phyloP scores from a whole-genome alignment of 1,140 invertebrate species.

The Meteorus sp. region DNA sequence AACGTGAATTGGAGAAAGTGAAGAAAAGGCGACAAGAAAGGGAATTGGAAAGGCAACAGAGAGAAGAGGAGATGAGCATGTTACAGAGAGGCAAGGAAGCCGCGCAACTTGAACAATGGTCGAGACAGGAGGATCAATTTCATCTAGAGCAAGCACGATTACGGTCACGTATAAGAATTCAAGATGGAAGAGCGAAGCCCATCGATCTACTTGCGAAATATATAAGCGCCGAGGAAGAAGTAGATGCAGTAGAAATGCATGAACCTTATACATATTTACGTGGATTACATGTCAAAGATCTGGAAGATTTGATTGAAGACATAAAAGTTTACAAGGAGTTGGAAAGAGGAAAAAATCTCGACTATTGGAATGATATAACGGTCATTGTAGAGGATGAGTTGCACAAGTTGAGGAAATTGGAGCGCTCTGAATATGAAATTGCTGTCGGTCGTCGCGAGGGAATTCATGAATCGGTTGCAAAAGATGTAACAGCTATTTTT shows the following conservation, averaged over 20 bases:
- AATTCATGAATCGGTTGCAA: slow-evolving; percentile 89
- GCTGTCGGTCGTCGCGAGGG: slow-evolving; percentile 80
- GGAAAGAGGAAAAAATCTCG: slow-evolving; percentile 82
- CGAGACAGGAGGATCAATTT: slow-evolving; percentile 92
- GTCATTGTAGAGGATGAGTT: slow-evolving; percentile 96
- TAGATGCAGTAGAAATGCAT: slow-evolving; percentile 95
- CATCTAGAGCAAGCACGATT: slow-evolving; percentile 87
- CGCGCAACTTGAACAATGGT: slow-evolving; percentile 93
- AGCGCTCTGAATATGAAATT: slow-evolving; percentile 67
- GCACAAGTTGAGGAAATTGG: slow-evolving; percentile 79
- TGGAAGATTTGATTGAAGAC: slow-evolving; percentile 97
- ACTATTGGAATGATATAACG: slow-evolving; percentile 97
- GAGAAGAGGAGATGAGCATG: slow-evolving; percentile 87
- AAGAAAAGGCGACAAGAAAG: slow-evolving; percentile 88
- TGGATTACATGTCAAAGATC: slow-evolving; percentile 85
- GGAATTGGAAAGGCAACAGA: slow-evolving; percentile 84
- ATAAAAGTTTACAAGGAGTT: slow-evolving; percentile 92
- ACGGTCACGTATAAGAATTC: slow-evolving; percentile 91
- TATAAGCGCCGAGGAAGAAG: slow-evolving; percentile 89
- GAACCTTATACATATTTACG: slow-evolving; percentile 96
- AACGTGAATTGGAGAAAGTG: slow-evolving; percentile 85
- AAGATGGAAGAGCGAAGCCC: slow-evolving; percentile 95
- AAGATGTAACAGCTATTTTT: slow-evolving; percentile 88
- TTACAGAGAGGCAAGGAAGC: slow-evolving; percentile 92
- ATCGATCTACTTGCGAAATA: slow-evolving; percentile 98